Base-by-base conservation (phyloP, 2,113 vertebrate genomes). In the Sceloporus tristichus region DNA sequence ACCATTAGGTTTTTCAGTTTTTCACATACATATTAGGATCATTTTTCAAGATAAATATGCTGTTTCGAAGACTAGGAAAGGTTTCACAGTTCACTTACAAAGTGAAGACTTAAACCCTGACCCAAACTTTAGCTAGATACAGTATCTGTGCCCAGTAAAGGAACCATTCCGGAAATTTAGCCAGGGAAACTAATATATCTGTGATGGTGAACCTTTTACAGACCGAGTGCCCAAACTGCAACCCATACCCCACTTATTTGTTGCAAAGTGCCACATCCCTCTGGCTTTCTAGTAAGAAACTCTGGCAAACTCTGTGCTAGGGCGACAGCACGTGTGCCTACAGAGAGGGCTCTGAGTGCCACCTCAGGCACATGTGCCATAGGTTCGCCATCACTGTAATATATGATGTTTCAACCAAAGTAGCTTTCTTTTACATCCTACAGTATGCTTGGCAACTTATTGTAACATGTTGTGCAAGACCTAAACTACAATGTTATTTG, bases 371-470 rank as follows among this genome's bases (percentile, higher is more conserved):
- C 34, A 34, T 34, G 34, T 34, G 34, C 34, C 34, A 34, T 34
- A 34, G 34, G 34, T 34, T 34, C 34, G 34, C 34, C 34, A 34
- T 34, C 34, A 34, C 34, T 34, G 34, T 34, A 34, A 34, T 34
- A 78, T 53, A 84, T 0, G 78, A 4, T 0, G 34, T 81, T 86
- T 0, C 73, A 42, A 23, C 42, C 86, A 88, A 34, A 90, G 68
- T 81, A 3, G 40, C 40, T 54, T 42, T 75, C 70, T 76, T 87
- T 27, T 16, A 0, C 78, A 90, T 10, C 84, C 4, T 68, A 80
- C 82, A 95, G 92, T 74, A 62, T 92, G 90, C 62, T 85, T 71
- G 87, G 71, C 78, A 87, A 74, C 76, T 93, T 92, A 83, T 84
- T 82, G 40, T 54, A 88, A 84, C 16, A 23, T 42, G 82, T 56